Evolutionary conservation across 1,140 invertebrate genomes (phyloP).

Genomic region (Aphaenogaster floridana): DNA sequence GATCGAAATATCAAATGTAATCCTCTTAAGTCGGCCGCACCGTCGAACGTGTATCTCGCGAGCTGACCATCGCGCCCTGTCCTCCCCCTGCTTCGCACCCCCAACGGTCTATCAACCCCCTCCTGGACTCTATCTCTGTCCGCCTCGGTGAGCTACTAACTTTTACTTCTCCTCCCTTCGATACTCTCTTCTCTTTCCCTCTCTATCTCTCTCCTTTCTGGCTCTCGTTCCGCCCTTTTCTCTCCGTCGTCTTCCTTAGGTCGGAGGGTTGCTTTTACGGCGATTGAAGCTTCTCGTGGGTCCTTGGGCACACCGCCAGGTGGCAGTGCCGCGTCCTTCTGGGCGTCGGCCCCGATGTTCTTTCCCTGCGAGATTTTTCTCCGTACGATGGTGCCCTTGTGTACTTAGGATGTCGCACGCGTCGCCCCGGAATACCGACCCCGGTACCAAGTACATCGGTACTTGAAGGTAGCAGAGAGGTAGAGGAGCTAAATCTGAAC

Average conservation of each 20-base stretch:
- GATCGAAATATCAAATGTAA: conserved; percentile 87
- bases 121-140: conserved; percentile 50
- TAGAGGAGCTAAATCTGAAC: background rate
- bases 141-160: conserved; percentile 48
- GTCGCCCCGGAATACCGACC: background rate
- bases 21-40: conserved; percentile 84
- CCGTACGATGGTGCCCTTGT: background rate
- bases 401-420: conserved; percentile 38
- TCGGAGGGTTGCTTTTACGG: conserved; percentile 84
- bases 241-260: conserved; percentile 49
- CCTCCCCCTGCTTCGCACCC: conserved; percentile 37
- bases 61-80: conserved; percentile 79
- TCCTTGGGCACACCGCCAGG: conserved; percentile 84
- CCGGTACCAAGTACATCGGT: background rate
- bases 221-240: conserved; percentile 17
- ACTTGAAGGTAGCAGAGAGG: background rate
- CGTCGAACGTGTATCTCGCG: conserved; percentile 80
- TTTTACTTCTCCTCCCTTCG: conserved; percentile 42
- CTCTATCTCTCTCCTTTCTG: conserved; percentile 41
- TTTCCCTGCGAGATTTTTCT: conserved; percentile 68
- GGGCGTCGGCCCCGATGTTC: conserved; percentile 73
- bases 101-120: conserved; percentile 43
- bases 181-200: background rate
- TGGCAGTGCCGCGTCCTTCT: conserved; percentile 81
- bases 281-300: conserved; percentile 83